These are phyloP conservation scores for Danaus melanippus DNA, from an alignment of 1,140 invertebrate genomes.

Conservation along the genomic window DNA sequence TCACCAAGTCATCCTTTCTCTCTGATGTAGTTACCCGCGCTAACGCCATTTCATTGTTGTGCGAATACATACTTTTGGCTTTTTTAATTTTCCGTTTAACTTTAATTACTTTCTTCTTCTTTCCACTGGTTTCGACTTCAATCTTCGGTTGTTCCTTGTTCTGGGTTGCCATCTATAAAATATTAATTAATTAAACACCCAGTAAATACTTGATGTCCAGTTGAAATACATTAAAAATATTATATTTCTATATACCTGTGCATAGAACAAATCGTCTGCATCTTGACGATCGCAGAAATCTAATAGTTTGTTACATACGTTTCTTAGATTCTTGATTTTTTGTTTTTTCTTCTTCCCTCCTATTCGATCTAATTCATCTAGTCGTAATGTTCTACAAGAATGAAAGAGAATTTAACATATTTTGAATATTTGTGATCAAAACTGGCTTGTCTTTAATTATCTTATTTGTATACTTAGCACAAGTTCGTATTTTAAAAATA, in stretches of 20 bases:
- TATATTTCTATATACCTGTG: slow-evolving; percentile 28
- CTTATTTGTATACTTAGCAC: too few relatives aligned
- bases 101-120: slow-evolving; percentile 25
- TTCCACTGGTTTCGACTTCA: slow-evolving; percentile 9
- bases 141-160: slow-evolving; percentile 12
- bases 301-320: slow-evolving; percentile 50
- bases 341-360: slow-evolving; percentile 42
- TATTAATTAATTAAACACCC: background rate
- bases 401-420: background rate
- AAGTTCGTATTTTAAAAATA: too few relatives aligned
- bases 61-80: slow-evolving; percentile 22
- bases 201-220: background rate
- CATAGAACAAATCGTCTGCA: slow-evolving; percentile 35
- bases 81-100: slow-evolving; percentile 24
- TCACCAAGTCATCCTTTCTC: slow-evolving; percentile 4
- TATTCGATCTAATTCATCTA: slow-evolving; percentile 37
- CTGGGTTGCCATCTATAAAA: slow-evolving; percentile 22
- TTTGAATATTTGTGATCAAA: too few relatives aligned
- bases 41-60: background rate
- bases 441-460: too few relatives aligned
- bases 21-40: slow-evolving; percentile 10
- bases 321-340: slow-evolving; percentile 41
- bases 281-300: slow-evolving; percentile 51
- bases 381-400: slow-evolving; percentile 39
- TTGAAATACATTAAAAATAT: background rate